Base-by-base conservation (phyloP, 64 coral and sea anemone genomes). In the Pocillopora damicornis region DNA sequence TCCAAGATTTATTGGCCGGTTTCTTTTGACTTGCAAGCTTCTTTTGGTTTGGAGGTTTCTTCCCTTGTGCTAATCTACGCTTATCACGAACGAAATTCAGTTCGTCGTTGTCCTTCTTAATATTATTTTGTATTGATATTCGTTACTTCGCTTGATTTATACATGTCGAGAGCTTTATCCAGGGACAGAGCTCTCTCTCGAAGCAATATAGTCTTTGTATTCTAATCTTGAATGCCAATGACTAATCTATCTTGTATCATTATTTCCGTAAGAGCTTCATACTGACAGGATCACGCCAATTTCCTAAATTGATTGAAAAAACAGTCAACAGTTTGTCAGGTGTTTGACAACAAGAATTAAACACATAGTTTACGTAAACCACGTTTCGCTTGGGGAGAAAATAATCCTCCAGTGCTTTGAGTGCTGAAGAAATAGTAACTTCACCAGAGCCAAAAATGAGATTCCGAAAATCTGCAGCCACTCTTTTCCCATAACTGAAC, bases 381-480 rank as follows among this genome's bases (percentile, higher is more conserved):
- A 93, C 80, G 77, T 93, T 93, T 84, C 76, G 89, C 62, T 83
- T 93, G 16, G 73, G 76, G n/a, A 87, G 86, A n/a, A 94, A 90
- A n/a, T 90, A 90, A 71, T 26, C 58, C 61, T 90, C 34, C 14
- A 94, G 57, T 26, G 63, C 75, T 86, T 89, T 37, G 16, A 89
- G 71, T 16, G 63, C 75, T 87, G 56, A 74, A 23, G 51, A 34
- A 36, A 59, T 74, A 11, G n/a, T 17, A 75, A 67, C 75, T n/a
- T 74, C 51, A 83, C 77, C 38, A 35, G 73, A 75, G 86, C 82
- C 59, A n/a, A 93, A 58, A 35, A 73, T 87, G 11, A 92, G 91
- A 36, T 93, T 88, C n/a, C 82, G 68, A n/a, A 88, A 38, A 92
- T 61, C 76, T 92, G 91, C 10, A 92, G 67, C 61, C 91, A 92